Evolutionary conservation across 2,888 invertebrate genomes (phyloP), one percentile per base, ranked within the genome.

Genomic region (Tinea semifulvella): DNA sequence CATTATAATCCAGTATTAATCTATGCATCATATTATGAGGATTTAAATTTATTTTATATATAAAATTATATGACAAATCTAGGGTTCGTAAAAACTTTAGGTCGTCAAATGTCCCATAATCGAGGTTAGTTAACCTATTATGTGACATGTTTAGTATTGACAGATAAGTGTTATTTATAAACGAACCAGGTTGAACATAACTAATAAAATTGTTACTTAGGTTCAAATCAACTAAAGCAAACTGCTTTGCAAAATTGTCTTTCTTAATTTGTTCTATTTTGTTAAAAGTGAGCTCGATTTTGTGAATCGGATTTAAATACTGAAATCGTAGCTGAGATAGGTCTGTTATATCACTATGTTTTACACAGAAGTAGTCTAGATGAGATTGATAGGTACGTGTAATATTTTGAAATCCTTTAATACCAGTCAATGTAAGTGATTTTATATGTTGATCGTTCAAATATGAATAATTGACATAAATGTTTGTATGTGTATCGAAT

Each of bases 121-220:
- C 40, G 2, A 40, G 8, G 14, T 20, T 17, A 11, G 14, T 17
- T 11, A 40, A 17, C 14, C 18, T 13, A 13, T 40, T 40, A 17
- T 40, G 40, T 11, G 40, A 40, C 2, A 40, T 40, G 11, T 40
- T 40, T 20, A 40, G 11, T 18, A 7, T 2, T 22, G 8, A 4
- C 13, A 40, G 5, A 7, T 40, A 8, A n/a, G 4, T 2, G 11
- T 40, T 40, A 13, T 22, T 13, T 40, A 13, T 40, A 22, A 40
- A 40, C 2, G 40, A 40, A 10, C 40, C 40, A 11, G 40, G 40
- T 13, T 40, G 40, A 18, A 40, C 11, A 19, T 22, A 40, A 22
- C 22, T 40, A 11, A 40, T 40, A 11, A 11, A 13, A 17, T 40
- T 40, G 11, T 40, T 13, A 22, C 40, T 40, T 13, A 40, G 3